Evolutionary conservation across 2,113 vertebrate species (phyloP), one percentile per base, ranked within the genome.

Genomic region (Tautogolabrus adspersus): DNA sequence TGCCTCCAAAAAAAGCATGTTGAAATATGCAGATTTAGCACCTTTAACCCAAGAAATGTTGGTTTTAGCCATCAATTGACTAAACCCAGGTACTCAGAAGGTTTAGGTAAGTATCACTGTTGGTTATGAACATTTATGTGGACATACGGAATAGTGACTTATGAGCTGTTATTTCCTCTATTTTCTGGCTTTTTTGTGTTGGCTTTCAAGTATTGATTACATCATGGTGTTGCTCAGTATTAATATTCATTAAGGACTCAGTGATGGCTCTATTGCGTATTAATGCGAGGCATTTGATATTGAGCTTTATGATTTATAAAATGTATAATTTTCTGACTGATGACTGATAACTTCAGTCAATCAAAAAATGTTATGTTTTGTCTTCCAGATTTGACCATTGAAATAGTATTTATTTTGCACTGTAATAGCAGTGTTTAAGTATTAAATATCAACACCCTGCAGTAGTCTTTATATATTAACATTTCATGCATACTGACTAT

Each of bases 261-360:
- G 81, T 81, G 75, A 84, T 68, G 34, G 16, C 63, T 44, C 52
- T 62, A 57, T 82, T 85, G 52, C 77, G 82, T 86, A 79, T 75
- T 79, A 82, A 85, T 82, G 19, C 72, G 40, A 1, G 26, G 22
- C n/a, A 6, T 65, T 79, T 79, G 22, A 72, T 84, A 77, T 70
- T 38, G 30, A 71, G 70, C 66, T 65, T 63, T 68, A 15, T 34
- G 30, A 34, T 34, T 34, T 34, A 34, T 34, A 6, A 34, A 34
- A 34, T 34, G 30, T 34, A 34, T 81, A 47, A 77, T 80, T 81
- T 54, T 83, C 57, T 69, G 63, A 77, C 26, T 76, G 26, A 79
- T 66, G 30, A 2, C 26, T 26, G 4, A 55, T 30, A 84, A 67
- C 46, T 68, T 49, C 64, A 16, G 52, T 71, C 44, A 18, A 52